phyloP scores from a whole-genome alignment of 2,888 invertebrate species.

The Itoplectis maculator region DNA sequence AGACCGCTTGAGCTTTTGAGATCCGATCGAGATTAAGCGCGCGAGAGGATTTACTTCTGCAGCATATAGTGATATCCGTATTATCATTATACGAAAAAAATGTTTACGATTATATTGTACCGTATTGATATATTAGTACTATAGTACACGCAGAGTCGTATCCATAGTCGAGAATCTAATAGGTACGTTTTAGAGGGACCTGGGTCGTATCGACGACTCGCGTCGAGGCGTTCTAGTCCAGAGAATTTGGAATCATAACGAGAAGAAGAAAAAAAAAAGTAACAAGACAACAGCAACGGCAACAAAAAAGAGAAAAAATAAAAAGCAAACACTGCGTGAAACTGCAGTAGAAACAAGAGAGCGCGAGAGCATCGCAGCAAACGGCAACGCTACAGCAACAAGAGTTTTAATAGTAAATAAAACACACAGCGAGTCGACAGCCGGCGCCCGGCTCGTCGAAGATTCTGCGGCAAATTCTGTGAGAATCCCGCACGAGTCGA shows the following conservation, averaged over 20 bases:
- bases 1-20: conserved; percentile 65
- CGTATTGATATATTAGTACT: conserved; percentile 63
- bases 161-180: conserved; percentile 56
- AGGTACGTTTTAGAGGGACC: conserved; percentile 59
- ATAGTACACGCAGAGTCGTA: conserved; percentile 63
- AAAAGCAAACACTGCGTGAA: conserved; percentile 48
- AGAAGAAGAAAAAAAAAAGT: conserved; percentile 50
- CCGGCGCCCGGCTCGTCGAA: conserved; percentile 5
- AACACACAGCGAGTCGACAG: conserved; percentile 33
- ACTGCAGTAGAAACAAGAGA: conserved; percentile 46
- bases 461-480: background rate
- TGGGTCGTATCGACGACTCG: conserved; percentile 69
- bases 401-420: conserved; percentile 55
- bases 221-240: conserved; percentile 70
- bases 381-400: conserved; percentile 65
- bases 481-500: conserved; percentile 11
- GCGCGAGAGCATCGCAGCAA: conserved; percentile 36
- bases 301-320: conserved; percentile 38
- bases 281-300: conserved; percentile 34
- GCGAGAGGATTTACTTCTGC: conserved; percentile 68
- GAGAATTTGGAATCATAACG: conserved; percentile 68
- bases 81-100: conserved; percentile 65
- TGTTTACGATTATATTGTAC: conserved; percentile 68
- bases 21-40: conserved; percentile 68
- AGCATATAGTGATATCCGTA: conserved; percentile 68